phyloP scores from a whole-genome alignment of 1,140 invertebrate genomes.

The Varroa destructor region DNA sequence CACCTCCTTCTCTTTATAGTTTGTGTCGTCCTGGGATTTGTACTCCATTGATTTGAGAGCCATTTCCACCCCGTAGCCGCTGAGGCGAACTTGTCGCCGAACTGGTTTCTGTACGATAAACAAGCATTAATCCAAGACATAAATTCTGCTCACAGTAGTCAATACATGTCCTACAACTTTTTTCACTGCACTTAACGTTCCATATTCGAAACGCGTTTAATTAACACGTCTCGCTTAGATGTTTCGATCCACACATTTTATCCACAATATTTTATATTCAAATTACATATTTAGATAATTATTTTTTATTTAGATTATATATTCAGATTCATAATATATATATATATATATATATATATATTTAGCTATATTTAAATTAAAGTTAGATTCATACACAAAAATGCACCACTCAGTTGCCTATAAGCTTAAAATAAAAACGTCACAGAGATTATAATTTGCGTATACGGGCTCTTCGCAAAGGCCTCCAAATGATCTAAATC shows the following conservation, averaged over 20 bases:
- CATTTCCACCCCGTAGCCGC: slow-evolving; percentile 94
- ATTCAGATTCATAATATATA: too few species aligned
- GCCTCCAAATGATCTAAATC: too few species aligned
- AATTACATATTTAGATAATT: too few species aligned
- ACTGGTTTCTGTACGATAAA: slow-evolving; percentile 44
- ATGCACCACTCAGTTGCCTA: too few species aligned
- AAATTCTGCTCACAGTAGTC: neutral
- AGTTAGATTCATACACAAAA: too few species aligned
- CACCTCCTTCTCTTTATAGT: slow-evolving; percentile 47
- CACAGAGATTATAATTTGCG: too few species aligned
- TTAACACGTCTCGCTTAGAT: neutral
- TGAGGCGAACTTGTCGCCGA: slow-evolving; percentile 56
- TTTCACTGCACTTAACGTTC: neutral
- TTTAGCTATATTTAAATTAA: slow-evolving; percentile 2
- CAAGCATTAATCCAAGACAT: slow-evolving; percentile 26
- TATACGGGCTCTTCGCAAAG: too few species aligned
- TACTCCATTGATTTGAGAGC: slow-evolving; percentile 99
- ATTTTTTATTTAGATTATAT: too few species aligned
- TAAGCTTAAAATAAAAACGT: too few species aligned
- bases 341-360: neutral
- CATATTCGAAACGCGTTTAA: slow-evolving; percentile 2
- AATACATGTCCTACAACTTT: neutral
- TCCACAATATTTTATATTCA: too few species aligned
- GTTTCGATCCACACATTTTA: too few species aligned
- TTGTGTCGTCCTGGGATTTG: slow-evolving; percentile 89